phyloP scores from a whole-genome alignment of 2,888 invertebrate genomes.

The Tryphoninae sp. region DNA sequence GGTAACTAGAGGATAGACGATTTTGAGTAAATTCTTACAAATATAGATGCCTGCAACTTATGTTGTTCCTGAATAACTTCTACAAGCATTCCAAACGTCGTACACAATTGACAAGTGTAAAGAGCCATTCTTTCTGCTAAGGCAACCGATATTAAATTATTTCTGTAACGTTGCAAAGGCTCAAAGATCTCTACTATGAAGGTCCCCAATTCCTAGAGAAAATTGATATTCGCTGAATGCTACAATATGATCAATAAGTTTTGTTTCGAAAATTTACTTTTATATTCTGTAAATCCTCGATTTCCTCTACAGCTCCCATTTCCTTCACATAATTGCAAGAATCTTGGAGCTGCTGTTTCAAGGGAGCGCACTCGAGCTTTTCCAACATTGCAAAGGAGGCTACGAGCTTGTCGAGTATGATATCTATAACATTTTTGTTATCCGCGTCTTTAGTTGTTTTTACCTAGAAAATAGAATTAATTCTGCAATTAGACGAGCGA shows the following conservation, averaged over 20 bases:
- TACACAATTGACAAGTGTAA: constrained; percentile 75
- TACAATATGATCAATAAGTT: constrained; percentile 9
- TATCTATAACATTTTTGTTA: constrained; percentile 60
- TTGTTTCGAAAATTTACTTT: constrained; percentile 68
- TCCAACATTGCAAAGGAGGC: constrained; percentile 73
- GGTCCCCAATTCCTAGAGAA: constrained; percentile 75
- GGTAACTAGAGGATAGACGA: no score
- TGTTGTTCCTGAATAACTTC: constrained; percentile 77
- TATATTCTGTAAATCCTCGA: constrained; percentile 78
- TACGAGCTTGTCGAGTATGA: constrained; percentile 70
- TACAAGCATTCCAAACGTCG: constrained; percentile 74
- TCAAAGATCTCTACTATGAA: constrained; percentile 75
- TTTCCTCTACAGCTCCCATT: constrained; percentile 76
- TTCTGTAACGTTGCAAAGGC: constrained; percentile 74
- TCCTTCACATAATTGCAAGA: constrained; percentile 76
- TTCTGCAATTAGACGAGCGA: neutral
- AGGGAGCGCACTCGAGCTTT: constrained; percentile 72
- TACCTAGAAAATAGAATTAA: constrained; percentile 21
- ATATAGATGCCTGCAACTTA: constrained; percentile 74
- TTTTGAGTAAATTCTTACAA: constrained; percentile 69
- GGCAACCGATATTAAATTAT: constrained; percentile 71
- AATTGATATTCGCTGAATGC: neutral
- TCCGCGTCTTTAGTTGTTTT: neutral
- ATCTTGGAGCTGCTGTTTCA: constrained; percentile 76
- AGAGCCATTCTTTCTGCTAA: constrained; percentile 74